Evolutionary conservation across 2,113 vertebrate genomes (phyloP).

Genomic region (Hippoglossus stenolepis): DNA sequence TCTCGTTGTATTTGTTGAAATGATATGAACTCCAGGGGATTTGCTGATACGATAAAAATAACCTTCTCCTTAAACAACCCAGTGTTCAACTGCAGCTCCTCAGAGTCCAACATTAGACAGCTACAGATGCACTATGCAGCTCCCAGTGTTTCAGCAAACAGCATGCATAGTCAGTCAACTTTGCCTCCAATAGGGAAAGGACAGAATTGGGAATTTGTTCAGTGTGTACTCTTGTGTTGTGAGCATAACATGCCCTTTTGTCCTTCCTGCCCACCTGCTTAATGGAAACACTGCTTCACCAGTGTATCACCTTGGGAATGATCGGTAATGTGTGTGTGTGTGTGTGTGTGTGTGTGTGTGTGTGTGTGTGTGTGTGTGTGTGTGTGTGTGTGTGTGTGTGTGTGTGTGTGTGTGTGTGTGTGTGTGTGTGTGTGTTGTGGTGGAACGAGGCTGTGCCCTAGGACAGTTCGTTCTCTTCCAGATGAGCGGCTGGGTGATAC

Average conservation of each 20-base stretch:
- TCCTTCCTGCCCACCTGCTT: conserved; percentile 60
- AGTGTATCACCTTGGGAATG: conserved; percentile 55
- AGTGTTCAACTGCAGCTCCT: conserved; percentile 31
- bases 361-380: conserved; percentile 6
- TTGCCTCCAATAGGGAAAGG: conserved; percentile 38
- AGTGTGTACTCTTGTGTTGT: conserved; percentile 34
- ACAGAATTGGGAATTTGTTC: conserved; percentile 47
- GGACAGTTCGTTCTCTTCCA: conserved; percentile 60
- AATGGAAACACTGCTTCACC: conserved; percentile 44
- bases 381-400: conserved; percentile 7
- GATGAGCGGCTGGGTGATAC: conserved; percentile 52
- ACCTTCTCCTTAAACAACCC: conserved; percentile 37
- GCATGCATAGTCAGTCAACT: conserved; percentile 29
- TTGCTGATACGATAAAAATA: conserved; percentile 31
- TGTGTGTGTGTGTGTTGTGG: conserved; percentile 8
- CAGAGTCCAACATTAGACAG: conserved; percentile 17
- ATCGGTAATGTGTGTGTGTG: conserved; percentile 18
- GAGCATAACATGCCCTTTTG: conserved; percentile 54
- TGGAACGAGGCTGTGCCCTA: conserved; percentile 21
- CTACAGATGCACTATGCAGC: conserved; percentile 29
- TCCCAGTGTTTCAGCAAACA: conserved; percentile 29
- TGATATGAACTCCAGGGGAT: conserved; percentile 17
- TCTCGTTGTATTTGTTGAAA: conserved; percentile 8
- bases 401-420: conserved; percentile 11
- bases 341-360: conserved; percentile 6